phyloP scores from a whole-genome alignment of 1,140 invertebrate species.

The Amyelois transitella region DNA sequence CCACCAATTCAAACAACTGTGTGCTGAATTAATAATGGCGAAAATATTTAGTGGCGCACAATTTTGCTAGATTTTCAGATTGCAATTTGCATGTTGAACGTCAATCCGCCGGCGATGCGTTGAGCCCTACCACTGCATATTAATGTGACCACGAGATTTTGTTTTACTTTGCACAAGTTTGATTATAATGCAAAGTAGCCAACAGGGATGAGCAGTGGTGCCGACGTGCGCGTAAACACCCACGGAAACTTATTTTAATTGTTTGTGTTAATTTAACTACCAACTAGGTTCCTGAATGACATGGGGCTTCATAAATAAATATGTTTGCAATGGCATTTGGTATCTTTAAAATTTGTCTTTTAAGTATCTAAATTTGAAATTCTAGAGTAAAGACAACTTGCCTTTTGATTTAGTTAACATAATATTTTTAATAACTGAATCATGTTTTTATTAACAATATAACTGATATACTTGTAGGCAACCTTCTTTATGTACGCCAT shows the following conservation, averaged over 20 bases:
- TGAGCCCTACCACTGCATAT: slow-evolving; percentile 68
- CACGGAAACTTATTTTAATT: background rate
- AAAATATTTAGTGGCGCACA: slow-evolving; percentile 66
- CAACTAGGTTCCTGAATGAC: no score
- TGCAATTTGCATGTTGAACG: slow-evolving; percentile 73
- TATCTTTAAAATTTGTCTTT: no score
- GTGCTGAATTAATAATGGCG: slow-evolving; percentile 63
- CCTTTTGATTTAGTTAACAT: no score
- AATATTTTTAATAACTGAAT: no score
- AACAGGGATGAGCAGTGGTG: slow-evolving; percentile 16
- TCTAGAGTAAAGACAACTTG: no score
- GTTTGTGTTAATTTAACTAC: background rate
- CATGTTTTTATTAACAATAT: no score
- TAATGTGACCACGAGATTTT: slow-evolving; percentile 66
- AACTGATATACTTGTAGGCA: no score
- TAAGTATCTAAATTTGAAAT: no score
- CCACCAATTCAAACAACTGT: slow-evolving; percentile 60
- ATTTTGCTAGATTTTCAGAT: slow-evolving; percentile 70
- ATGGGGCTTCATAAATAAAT: no score
- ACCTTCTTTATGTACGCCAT: no score
- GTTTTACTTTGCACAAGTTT: slow-evolving; percentile 70
- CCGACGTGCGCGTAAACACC: background rate
- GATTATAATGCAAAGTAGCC: slow-evolving; percentile 72
- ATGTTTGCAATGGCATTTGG: no score
- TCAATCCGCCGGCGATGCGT: slow-evolving; percentile 65